Percentiles rank a stretch among this genome's conserved stretches.
phyloP scores from a whole-genome alignment of 2,113 vertebrate species.

The Arvicanthis niloticus region DNA sequence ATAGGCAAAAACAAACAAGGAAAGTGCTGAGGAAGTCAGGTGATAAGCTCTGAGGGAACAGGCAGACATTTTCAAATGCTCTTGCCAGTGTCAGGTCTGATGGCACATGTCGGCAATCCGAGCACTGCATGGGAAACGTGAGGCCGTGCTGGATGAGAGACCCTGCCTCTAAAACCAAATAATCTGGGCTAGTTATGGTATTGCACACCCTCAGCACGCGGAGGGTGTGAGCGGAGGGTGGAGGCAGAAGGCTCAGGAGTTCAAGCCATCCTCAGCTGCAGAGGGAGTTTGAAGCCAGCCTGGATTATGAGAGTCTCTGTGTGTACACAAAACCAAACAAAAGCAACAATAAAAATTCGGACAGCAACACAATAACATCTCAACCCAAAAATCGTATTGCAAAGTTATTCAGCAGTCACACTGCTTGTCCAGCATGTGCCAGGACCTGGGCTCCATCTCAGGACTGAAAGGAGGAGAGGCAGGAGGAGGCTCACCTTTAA shows the following conservation, averaged over 20 bases:
- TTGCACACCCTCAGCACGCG: background rate
- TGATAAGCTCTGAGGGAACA: background rate
- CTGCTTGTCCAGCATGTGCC: background rate
- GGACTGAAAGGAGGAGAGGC: background rate
- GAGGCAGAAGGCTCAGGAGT: background rate
- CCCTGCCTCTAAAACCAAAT: background rate
- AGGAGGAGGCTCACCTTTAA: background rate
- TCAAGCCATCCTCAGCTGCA: background rate
- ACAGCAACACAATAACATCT: background rate
- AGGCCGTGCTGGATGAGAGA: background rate
- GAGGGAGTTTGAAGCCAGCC: background rate
- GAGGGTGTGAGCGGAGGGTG: accelerated
- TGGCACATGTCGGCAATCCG: background rate
- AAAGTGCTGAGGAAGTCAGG: background rate
- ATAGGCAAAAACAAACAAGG: background rate
- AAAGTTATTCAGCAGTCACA: background rate
- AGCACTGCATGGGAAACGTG: background rate
- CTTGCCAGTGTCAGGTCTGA: no score
- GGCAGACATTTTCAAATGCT: background rate
- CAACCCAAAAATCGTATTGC: background rate
- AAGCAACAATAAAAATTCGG: background rate
- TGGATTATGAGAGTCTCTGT: background rate
- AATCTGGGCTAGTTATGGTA: background rate
- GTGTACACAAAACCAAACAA: background rate
- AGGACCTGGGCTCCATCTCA: background rate